These are phyloP conservation scores for Hesperia comma DNA, from an alignment of 2,888 invertebrate species.

Conservation along the genomic window DNA sequence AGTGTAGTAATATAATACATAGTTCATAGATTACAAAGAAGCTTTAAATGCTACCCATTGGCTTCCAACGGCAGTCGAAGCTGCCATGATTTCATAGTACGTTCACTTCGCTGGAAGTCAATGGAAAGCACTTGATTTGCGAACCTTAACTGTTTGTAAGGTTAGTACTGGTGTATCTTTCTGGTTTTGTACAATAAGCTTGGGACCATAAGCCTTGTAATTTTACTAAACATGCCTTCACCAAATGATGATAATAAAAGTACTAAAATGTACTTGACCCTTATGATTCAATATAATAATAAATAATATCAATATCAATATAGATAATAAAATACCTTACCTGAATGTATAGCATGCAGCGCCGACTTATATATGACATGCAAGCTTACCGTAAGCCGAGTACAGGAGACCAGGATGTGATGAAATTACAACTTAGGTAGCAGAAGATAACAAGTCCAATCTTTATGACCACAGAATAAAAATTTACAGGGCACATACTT, in stretches of 20 bases:
- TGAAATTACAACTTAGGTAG: not conserved
- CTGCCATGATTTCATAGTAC: no score
- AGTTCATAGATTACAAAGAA: no score
- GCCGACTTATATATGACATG: conserved; percentile 25
- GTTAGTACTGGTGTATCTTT: no score
- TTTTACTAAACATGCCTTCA: conserved; percentile 1
- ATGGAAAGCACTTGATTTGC: no score
- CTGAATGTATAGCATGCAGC: conserved; percentile 20
- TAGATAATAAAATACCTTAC: not conserved
- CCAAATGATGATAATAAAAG: not conserved
- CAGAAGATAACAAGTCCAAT: conserved; percentile 10
- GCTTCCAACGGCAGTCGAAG: no score
- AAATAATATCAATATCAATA: not conserved
- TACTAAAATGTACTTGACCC: no score
- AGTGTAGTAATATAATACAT: no score
- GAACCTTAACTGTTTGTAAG: not conserved
- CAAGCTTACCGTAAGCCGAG: conserved; percentile 38
- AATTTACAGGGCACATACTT: no score
- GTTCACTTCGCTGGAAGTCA: no score
- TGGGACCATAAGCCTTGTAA: not conserved
- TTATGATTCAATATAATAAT: no score
- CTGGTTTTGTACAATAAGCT: no score
- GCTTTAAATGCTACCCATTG: no score
- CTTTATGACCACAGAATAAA: not conserved
- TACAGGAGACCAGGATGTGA: conserved; percentile 10